phyloP scores from a whole-genome alignment of 2,113 vertebrate species.

The Solea senegalensis region DNA sequence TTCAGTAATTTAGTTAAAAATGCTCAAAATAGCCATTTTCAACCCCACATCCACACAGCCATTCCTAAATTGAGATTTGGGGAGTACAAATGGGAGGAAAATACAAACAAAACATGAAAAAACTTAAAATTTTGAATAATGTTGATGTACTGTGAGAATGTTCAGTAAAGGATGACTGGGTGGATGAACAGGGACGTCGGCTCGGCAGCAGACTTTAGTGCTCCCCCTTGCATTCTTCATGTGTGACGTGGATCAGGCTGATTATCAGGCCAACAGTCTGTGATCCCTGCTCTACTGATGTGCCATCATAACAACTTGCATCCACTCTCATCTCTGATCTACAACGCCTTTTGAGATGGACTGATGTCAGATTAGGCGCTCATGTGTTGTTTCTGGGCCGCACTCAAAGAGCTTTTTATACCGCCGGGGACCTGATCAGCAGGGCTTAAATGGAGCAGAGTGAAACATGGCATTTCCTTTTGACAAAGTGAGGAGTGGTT shows the following conservation, averaged over 20 bases:
- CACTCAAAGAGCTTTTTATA: constrained; percentile 22
- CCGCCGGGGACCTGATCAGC: background rate
- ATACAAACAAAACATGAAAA: constrained; percentile 28
- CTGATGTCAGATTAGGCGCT: constrained; percentile 20
- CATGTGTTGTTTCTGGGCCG: constrained; percentile 31
- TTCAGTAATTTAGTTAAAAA: constrained; percentile 87
- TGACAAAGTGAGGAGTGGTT: constrained; percentile 41
- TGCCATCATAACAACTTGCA: constrained; percentile 13
- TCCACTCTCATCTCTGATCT: constrained; percentile 1
- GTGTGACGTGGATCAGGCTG: background rate
- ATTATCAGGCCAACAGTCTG: background rate
- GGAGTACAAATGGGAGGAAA: constrained; percentile 68
- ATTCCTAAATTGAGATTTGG: constrained; percentile 66
- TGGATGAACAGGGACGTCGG: constrained; percentile 2
- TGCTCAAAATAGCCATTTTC: constrained; percentile 74
- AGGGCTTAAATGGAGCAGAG: constrained; percentile 28
- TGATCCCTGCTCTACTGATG: background rate
- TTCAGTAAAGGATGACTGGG: constrained; percentile 62
- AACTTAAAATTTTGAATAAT: constrained; percentile 49
- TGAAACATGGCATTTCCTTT: constrained; percentile 10
- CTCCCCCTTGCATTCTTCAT: constrained; percentile 2
- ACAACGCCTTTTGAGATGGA: background rate
- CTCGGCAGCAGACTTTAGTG: constrained; percentile 3
- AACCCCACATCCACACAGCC: constrained; percentile 66
- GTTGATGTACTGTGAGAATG: constrained; percentile 26